phyloP scores from a whole-genome alignment of 1,140 invertebrate species.

The Eupristina koningsbergeri region DNA sequence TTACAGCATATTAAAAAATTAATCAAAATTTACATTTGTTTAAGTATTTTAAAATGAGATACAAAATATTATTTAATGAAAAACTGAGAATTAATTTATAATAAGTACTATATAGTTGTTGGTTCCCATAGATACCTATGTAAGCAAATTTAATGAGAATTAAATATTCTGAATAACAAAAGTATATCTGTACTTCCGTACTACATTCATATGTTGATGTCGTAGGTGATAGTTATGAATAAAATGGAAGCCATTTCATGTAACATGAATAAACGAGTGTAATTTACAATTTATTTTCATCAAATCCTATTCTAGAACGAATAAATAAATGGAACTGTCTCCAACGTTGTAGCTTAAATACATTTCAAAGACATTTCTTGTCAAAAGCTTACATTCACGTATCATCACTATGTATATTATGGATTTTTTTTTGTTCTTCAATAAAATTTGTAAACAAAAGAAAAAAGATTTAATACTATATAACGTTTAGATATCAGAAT shows the following conservation, averaged over 20 bases:
- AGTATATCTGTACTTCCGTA: slow-evolving; percentile 38
- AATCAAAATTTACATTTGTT: background rate
- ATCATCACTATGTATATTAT: slow-evolving; percentile 1
- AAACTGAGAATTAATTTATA: background rate
- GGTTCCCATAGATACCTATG: background rate
- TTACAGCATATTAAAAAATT: too few relatives aligned
- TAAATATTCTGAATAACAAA: slow-evolving; percentile 4
- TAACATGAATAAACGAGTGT: background rate
- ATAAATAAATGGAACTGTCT: slow-evolving; percentile 18
- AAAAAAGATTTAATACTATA: background rate
- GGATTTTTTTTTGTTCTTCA: background rate
- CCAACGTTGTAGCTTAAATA: slow-evolving; percentile 40
- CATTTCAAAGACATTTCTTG: slow-evolving; percentile 37
- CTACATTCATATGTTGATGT: slow-evolving; percentile 56
- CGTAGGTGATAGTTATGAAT: slow-evolving; percentile 41
- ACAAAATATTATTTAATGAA: background rate
- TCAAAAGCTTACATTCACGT: slow-evolving; percentile 21
- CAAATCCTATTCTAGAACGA: slow-evolving; percentile 8
- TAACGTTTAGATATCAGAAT: slow-evolving; percentile 8
- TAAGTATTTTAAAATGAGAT: background rate
- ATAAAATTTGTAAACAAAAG: background rate
- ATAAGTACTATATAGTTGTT: background rate
- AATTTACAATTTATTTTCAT: slow-evolving; percentile 25
- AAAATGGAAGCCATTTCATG: slow-evolving; percentile 9
- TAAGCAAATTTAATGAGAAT: slow-evolving; percentile 4